A percentile compares a stretch with the other conserved stretches of the same genome.
Conservation (phyloP, 1,140 invertebrate genomes). For the Euglossa dilemma region DNA sequence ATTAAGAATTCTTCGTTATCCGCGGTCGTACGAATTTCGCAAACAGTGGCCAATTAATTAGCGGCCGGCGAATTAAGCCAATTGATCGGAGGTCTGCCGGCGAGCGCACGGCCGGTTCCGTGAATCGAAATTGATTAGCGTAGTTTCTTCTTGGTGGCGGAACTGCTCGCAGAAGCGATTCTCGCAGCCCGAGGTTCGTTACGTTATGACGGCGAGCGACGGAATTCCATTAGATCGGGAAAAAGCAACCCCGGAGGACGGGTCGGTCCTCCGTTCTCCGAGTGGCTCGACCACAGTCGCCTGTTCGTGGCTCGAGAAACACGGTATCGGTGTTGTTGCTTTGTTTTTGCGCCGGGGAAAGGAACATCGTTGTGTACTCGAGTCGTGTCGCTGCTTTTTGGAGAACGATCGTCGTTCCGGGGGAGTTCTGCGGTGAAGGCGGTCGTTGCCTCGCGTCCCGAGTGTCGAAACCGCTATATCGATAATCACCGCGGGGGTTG, state of each 20-base stretch:
- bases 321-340: not conserved
- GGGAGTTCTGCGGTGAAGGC: not conserved
- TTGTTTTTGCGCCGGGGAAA: not conserved
- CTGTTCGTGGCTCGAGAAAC: not conserved
- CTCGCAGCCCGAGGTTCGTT: conserved; percentile 11
- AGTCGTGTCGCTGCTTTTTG: not conserved
- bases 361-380: conserved; percentile 8
- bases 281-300: not conserved
- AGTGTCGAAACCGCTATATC: no score
- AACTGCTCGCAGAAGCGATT: conserved; percentile 12
- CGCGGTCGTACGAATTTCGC: conserved; percentile 13
- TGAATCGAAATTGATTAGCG: conserved; percentile 54
- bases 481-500: no score
- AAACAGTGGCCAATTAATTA: conserved; percentile 29
- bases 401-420: not conserved
- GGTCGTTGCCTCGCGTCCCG: not conserved
- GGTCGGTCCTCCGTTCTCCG: not conserved
- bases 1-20: conserved; percentile 19
- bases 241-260: conserved; percentile 4
- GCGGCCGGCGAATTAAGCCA: conserved; percentile 32
- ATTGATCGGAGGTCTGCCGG: conserved; percentile 22
- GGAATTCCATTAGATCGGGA: conserved; percentile 47
- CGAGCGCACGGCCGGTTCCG: not conserved
- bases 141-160: not conserved
- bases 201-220: conserved; percentile 39